phyloP scores from a whole-genome alignment of 2,797 vertebrate genomes.

The Semotilus atromaculatus region DNA sequence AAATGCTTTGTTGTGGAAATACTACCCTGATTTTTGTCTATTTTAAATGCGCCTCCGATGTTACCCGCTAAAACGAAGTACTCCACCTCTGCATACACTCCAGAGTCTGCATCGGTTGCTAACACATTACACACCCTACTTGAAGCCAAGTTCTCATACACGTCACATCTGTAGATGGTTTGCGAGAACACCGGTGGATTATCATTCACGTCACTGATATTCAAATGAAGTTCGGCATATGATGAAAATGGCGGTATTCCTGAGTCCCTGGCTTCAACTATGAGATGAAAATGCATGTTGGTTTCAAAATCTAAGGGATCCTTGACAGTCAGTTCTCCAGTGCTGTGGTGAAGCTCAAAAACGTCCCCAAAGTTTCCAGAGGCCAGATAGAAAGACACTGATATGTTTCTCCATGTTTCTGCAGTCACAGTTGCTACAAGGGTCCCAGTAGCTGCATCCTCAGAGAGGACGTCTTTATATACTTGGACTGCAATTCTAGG shows the following conservation, averaged over 20 bases:
- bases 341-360: constrained; percentile 73
- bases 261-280: constrained; percentile 79
- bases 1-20: constrained; percentile 72
- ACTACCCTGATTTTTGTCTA: constrained; percentile 73
- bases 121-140: constrained; percentile 73
- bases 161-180: constrained; percentile 73
- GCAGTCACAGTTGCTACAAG: constrained; percentile 69
- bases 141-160: constrained; percentile 75
- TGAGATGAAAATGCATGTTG: constrained; percentile 70
- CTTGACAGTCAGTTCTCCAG: constrained; percentile 72
- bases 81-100: constrained; percentile 66
- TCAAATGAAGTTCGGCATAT: constrained; percentile 74
- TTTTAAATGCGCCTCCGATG: constrained; percentile 65
- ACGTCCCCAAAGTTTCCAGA: constrained; percentile 74
- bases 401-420: constrained; percentile 65
- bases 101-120: constrained; percentile 77
- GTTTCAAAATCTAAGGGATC: constrained; percentile 78
- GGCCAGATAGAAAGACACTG: constrained; percentile 76
- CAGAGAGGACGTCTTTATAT: constrained; percentile 63
- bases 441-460: constrained; percentile 71
- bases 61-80: constrained; percentile 77
- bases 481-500: constrained; percentile 70
- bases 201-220: constrained; percentile 78
- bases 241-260: constrained; percentile 80
- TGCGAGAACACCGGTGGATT: constrained; percentile 77